Evolutionary conservation across 2,888 invertebrate species (phyloP), one percentile per base, ranked within the genome.

Genomic region (Drosophila lacicola): DNA sequence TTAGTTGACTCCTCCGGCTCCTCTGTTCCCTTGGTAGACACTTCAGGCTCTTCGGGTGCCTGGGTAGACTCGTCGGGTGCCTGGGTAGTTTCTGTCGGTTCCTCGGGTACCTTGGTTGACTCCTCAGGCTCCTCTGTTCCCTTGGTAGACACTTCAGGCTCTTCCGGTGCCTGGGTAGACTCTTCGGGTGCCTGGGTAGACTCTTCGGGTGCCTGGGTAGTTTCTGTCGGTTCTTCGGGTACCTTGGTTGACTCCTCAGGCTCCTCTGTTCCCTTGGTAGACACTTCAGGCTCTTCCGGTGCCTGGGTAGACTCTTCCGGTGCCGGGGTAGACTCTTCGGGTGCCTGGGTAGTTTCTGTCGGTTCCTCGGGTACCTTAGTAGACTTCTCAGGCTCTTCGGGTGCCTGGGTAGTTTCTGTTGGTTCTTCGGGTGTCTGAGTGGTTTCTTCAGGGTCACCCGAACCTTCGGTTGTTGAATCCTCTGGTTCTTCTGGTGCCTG

Each of bases 391-490:
- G 37, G 13, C 3, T 29, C 34, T 2, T 62, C 72, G 2, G 41
- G 17, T 4, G 33, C n/a, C 13, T 11, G 3, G 2, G 41, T 63
- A 0, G 46, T 1, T 5, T 62, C 41, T 2, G 17, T n/a, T 0
- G 14, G 33, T 3, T 58, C 45, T 0, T 68, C 73, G 2, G 74
- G 33, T 3, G 21, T 41, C 0, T 33, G 39, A 1, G 73, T 61
- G 0, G 62, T 19, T 1, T 46, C 72, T 10, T 39, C 44, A 1
- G 72, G 54, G 8, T 45, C 68, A 0, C 50, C 33, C 0, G 19
- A 10, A 25, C 17, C 60, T 13, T 14, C 14, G 0, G 65, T 60
- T 3, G 55, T 55, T 1, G 64, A 47, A 14, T 45, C 50, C 2
- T 56, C 46, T 0, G 56, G 56, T 1, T 46, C 46, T 4, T 42